These are phyloP conservation scores for Spodoptera picta DNA, from an alignment of 2,888 invertebrate species.

Conservation along the genomic window DNA sequence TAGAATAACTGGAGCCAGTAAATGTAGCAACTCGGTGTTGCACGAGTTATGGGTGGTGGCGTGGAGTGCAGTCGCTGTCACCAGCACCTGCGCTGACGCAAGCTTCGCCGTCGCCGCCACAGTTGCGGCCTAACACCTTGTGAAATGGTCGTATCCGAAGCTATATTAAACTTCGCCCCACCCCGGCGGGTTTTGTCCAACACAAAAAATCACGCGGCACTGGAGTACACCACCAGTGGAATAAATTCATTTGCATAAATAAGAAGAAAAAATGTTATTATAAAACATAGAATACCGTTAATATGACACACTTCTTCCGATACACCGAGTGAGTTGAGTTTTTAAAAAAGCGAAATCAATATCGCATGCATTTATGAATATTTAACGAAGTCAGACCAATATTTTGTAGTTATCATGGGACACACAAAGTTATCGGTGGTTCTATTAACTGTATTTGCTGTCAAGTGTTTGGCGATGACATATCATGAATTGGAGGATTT, in stretches of 20 bases:
- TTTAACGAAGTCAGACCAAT: constrained; percentile 42
- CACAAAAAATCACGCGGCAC: constrained; percentile 75
- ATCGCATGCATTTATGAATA: constrained; percentile 60
- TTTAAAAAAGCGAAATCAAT: constrained; percentile 53
- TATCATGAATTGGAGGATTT: constrained; percentile 81
- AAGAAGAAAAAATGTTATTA: constrained; percentile 56
- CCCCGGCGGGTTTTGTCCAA: constrained; percentile 81
- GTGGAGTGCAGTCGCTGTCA: constrained; percentile 62
- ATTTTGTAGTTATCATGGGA: constrained; percentile 66
- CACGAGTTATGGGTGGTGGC: constrained; percentile 68
- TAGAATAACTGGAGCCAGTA: constrained; percentile 75
- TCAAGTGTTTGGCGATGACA: constrained; percentile 76
- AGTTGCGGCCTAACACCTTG: constrained; percentile 83
- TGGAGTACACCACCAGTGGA: constrained; percentile 55
- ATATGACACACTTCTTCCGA: constrained; percentile 70
- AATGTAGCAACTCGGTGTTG: constrained; percentile 82
- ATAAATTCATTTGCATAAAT: constrained; percentile 31
- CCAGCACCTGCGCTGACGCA: constrained; percentile 74
- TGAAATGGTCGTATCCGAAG: constrained; percentile 87
- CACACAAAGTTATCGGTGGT: constrained; percentile 68
- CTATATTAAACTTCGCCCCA: constrained; percentile 85
- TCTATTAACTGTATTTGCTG: constrained; percentile 69
- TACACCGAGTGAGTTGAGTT: constrained; percentile 63
- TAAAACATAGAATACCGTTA: constrained; percentile 67
- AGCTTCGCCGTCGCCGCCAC: constrained; percentile 68